Conservation (phyloP, 1,140 invertebrate genomes). For the Odontomachus brunneus region DNA sequence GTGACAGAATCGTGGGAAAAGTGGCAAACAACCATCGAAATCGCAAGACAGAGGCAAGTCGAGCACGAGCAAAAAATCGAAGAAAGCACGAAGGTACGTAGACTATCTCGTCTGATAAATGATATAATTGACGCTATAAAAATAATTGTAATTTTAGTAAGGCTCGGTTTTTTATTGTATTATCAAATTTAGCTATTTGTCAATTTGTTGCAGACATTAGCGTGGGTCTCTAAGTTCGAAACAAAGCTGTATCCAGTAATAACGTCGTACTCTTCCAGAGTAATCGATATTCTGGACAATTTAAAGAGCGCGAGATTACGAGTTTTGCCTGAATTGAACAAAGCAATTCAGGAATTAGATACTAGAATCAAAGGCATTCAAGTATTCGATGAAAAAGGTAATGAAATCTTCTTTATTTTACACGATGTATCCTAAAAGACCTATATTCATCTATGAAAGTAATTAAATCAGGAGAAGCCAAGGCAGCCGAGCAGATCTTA, state of each 20-base stretch:
- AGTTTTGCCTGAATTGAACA: constrained; percentile 88
- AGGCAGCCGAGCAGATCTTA: constrained; percentile 85
- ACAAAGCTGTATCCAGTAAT: constrained; percentile 92
- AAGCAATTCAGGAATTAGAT: constrained; percentile 90
- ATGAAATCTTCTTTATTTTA: constrained; percentile 2
- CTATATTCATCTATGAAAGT: constrained; percentile 4
- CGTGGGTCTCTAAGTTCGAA: constrained; percentile 91
- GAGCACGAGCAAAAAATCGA: constrained; percentile 90
- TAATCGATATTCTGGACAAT: constrained; percentile 86
- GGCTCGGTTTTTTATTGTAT: neutral
- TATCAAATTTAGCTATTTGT: constrained; percentile 1
- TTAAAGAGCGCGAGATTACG: constrained; percentile 87
- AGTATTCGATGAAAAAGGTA: constrained; percentile 83
- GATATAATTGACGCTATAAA: neutral
- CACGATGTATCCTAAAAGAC: neutral
- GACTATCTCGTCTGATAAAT: constrained; percentile 20
- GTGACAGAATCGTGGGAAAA: constrained; percentile 90
- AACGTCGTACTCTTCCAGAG: constrained; percentile 87
- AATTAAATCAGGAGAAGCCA: constrained; percentile 66
- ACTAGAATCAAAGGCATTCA: constrained; percentile 89
- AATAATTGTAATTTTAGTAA: neutral
- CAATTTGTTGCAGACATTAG: constrained; percentile 85
- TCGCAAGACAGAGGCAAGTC: constrained; percentile 88
- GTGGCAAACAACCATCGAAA: constrained; percentile 88
- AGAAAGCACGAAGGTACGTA: constrained; percentile 90